A percentile compares a stretch with the other conserved stretches of the same genome.
phyloP scores from a whole-genome alignment of 30 jellyfish, hydroid and myxozoan species.

The Chrysaora quinquecirrha region DNA sequence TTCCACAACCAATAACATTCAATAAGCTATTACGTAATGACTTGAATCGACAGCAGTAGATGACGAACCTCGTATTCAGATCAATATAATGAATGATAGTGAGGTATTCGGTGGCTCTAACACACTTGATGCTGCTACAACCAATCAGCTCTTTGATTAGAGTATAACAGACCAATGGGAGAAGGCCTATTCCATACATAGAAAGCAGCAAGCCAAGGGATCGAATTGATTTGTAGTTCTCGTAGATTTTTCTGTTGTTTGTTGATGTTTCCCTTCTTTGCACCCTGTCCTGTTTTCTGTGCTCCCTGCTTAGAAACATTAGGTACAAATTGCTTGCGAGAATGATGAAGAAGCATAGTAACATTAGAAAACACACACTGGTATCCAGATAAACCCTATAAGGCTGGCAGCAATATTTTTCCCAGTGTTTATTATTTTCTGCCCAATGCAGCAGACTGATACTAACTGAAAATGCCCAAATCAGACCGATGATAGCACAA shows the following conservation, averaged over 20 bases:
- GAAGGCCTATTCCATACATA: conserved; percentile 70
- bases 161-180: conserved; percentile 41
- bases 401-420: conserved; percentile 24
- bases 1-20: conserved; percentile 32
- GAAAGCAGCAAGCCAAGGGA: conserved; percentile 35
- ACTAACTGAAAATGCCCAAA: conserved; percentile 42
- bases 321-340: conserved; percentile 53
- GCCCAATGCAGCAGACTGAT: conserved; percentile 47
- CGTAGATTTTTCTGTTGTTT: conserved; percentile 33
- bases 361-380: neutral
- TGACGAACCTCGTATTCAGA: conserved; percentile 48
- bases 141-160: conserved; percentile 22
- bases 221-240: conserved; percentile 47
- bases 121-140: conserved; percentile 29
- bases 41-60: conserved; percentile 67
- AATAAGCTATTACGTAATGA: conserved; percentile 29
- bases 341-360: conserved; percentile 46
- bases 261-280: conserved; percentile 41
- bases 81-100: conserved; percentile 41
- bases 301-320: conserved; percentile 43
- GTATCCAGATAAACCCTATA: conserved; percentile 35
- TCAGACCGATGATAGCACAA: neutral
- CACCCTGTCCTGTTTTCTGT: conserved; percentile 33
- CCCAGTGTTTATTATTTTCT: neutral
- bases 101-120: conserved; percentile 50